Base-by-base conservation (phyloP, 2,113 vertebrate species). In the Scomber scombrus region DNA sequence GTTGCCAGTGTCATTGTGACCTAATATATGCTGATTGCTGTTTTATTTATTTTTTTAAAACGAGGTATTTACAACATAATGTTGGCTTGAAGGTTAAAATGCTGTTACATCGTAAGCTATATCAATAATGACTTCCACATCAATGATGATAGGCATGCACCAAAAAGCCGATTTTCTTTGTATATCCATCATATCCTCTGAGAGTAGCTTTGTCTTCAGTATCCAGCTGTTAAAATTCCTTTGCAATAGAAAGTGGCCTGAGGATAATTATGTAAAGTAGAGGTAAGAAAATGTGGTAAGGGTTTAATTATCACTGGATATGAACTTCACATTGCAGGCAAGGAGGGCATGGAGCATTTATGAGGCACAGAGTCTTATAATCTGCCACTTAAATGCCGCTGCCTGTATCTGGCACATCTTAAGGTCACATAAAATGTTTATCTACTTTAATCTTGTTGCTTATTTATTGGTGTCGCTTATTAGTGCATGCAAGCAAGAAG, bases 271-370 rank as follows among this genome's bases (percentile, higher is more conserved):
- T 90, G 85, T 56, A 86, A 89, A 89, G 58, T 71, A 86, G 78
- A 85, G 64, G 82, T 83, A 86, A 80, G 74, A 62, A 78, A 85
- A 89, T 72, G 81, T 70, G 69, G 65, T 80, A 70, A 84, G 75
- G 85, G 71, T 88, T 92, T 91, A 89, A 91, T 89, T 89, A 88
- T 86, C 79, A 80, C 66, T 74, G 58, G 73, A 70, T 87, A 87
- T 81, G 21, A 85, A 90, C 78, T 82, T 86, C 57, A 72, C 19
- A 10, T 79, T 14, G 71, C 74, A 84, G 72, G 72, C 51, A 70
- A 66, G 52, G 50, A 51, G 78, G 75, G 73, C 68, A 68, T 16
- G 60, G 62, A 66, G 62, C 66, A 63, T 72, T 89, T 84, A 76
- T 19, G 81, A 63, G 73, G 51, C 68, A 54, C 69, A 61, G 49